Percentiles rank a stretch among this genome's conserved stretches.
Conservation (phyloP, 2,888 invertebrate genomes). For the Tupiocoris notatus region DNA sequence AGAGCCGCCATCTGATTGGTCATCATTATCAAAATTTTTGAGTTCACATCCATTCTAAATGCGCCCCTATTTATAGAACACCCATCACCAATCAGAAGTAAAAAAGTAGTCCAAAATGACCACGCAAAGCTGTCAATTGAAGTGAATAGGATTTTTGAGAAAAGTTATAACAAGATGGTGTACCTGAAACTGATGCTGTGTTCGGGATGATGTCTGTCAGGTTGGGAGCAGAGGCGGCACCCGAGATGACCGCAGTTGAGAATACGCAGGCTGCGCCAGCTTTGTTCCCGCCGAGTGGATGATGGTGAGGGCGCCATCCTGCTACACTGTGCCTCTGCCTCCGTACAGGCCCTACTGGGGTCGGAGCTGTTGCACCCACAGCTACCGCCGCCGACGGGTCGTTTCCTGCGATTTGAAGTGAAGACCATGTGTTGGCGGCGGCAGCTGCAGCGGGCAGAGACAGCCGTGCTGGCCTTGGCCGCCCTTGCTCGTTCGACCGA, state of each 20-base stretch:
- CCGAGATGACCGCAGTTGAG: slow-evolving; percentile 94
- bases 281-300: slow-evolving; percentile 54
- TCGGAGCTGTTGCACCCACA: not conserved
- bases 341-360: slow-evolving; percentile 43
- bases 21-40: too few species aligned
- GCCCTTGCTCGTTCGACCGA: not conserved
- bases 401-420: not conserved
- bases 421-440: slow-evolving; percentile 1
- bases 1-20: too few species aligned
- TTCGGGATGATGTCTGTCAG: slow-evolving; percentile 82
- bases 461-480: slow-evolving; percentile 19
- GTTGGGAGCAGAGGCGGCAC: slow-evolving; percentile 89
- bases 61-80: too few species aligned
- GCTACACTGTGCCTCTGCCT: slow-evolving; percentile 65
- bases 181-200: slow-evolving; percentile 70
- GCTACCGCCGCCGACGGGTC: not conserved
- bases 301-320: slow-evolving; percentile 64
- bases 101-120: too few species aligned
- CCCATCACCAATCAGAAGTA: too few species aligned
- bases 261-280: slow-evolving; percentile 82
- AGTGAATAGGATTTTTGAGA: too few species aligned
- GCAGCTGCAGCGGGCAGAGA: slow-evolving; percentile 36
- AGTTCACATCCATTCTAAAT: too few species aligned
- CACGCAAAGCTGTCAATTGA: too few species aligned
- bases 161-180: too few species aligned